Conservation (phyloP, 2,888 invertebrate genomes). For the Formica aserva region DNA sequence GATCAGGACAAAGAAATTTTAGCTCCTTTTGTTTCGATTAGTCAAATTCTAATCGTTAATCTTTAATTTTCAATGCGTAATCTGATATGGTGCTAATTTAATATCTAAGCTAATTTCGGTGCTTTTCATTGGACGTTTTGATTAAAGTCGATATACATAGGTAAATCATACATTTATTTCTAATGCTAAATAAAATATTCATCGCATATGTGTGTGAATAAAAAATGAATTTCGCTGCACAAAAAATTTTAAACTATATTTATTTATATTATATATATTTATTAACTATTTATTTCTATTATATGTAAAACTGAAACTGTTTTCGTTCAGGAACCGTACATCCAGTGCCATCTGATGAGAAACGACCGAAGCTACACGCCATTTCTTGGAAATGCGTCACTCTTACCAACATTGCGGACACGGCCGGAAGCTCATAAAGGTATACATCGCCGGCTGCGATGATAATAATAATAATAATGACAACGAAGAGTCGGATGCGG, state of each 20-base stretch:
- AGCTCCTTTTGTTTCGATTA: too few relatives aligned
- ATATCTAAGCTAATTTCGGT: neutral
- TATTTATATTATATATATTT: neutral
- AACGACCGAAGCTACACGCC: neutral
- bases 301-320: too few relatives aligned
- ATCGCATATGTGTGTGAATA: neutral
- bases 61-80: too few relatives aligned
- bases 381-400: neutral
- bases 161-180: neutral
- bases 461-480: constrained; percentile 69
- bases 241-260: neutral
- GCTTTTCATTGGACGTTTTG: neutral
- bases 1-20: too few relatives aligned
- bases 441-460: constrained; percentile 65
- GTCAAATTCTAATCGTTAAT: too few relatives aligned
- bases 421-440: constrained; percentile 74
- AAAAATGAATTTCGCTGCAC: too few relatives aligned
- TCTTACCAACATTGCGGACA: constrained; percentile 69
- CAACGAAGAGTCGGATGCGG: constrained; percentile 71
- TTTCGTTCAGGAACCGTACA: neutral
- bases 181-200: neutral
- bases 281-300: neutral
- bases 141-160: neutral
- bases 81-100: neutral
- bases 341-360: constrained; percentile 64